These are phyloP conservation scores for Neosilurus hyrtlii DNA, from an alignment of 2,797 vertebrate genomes.

Conservation along the genomic window DNA sequence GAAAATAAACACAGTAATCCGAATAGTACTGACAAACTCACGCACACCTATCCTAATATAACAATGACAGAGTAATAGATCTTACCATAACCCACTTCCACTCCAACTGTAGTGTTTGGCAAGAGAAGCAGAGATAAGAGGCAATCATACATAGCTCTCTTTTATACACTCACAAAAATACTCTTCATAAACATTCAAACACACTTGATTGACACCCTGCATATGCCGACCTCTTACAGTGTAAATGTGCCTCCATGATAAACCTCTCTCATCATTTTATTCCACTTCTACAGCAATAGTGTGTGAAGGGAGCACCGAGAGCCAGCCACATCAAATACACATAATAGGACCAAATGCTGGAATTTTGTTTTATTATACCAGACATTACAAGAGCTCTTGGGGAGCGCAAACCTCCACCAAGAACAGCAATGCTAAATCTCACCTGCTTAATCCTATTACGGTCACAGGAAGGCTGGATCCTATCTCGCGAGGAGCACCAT, in stretches of 20 bases:
- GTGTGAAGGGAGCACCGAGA: not conserved
- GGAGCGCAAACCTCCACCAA: too few species aligned
- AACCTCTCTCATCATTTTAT: not conserved
- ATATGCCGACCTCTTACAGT: not conserved
- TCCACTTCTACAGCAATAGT: slow-evolving; percentile 2
- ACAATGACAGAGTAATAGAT: slow-evolving; percentile 10
- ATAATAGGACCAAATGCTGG: not conserved
- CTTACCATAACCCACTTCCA: slow-evolving; percentile 1
- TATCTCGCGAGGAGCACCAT: too few species aligned
- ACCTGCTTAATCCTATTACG: too few species aligned
- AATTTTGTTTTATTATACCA: too few species aligned
- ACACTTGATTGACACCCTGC: slow-evolving; percentile 9
- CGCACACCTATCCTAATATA: not conserved
- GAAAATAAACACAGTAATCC: not conserved
- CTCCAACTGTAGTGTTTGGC: not conserved
- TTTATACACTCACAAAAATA: not conserved
- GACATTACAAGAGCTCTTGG: too few species aligned
- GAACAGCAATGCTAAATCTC: too few species aligned
- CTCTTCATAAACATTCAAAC: not conserved
- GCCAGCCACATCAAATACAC: not conserved
- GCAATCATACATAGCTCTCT: not conserved
- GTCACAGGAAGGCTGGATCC: too few species aligned
- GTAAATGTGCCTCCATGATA: not conserved
- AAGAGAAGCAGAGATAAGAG: slow-evolving; percentile 13
- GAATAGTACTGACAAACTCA: not conserved